Conservation (phyloP, 2,888 invertebrate genomes). For the Sympetrum striolatum region DNA sequence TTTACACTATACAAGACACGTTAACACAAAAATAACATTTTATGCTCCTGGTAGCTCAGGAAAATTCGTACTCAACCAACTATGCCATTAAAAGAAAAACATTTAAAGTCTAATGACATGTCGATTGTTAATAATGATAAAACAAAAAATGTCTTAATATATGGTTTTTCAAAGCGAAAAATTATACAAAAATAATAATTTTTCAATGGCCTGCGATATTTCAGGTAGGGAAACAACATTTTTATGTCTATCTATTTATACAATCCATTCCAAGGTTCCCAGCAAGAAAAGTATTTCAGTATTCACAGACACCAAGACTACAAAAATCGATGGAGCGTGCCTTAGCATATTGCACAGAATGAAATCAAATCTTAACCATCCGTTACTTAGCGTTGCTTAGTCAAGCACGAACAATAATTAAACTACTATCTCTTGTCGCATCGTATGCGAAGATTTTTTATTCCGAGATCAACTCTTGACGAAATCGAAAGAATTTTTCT, state of each 20-base stretch:
- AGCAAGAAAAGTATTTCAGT: neutral
- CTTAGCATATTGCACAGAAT: neutral
- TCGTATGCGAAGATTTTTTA: neutral
- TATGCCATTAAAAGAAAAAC: neutral
- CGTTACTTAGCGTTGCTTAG: neutral
- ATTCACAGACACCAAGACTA: slow-evolving; percentile 32
- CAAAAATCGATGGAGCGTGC: neutral
- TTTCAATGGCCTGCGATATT: neutral
- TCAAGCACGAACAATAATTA: neutral
- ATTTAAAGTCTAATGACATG: neutral
- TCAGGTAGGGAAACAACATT: neutral
- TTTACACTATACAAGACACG: slow-evolving; percentile 43
- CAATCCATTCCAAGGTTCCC: neutral
- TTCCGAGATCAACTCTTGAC: too few species aligned
- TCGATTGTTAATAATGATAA: slow-evolving; percentile 25
- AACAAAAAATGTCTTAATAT: slow-evolving; percentile 21
- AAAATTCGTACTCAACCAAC: slow-evolving; percentile 32
- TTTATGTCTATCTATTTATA: neutral
- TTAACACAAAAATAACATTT: slow-evolving; percentile 39
- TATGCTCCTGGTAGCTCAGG: slow-evolving; percentile 33
- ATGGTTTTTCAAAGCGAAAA: neutral
- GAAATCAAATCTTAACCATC: neutral
- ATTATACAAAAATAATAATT: slow-evolving; percentile 24
- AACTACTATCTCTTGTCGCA: neutral
- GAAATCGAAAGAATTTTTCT: too few species aligned